Conservation (phyloP, 2,888 invertebrate species). For the Hemistola chrysoprasaria region DNA sequence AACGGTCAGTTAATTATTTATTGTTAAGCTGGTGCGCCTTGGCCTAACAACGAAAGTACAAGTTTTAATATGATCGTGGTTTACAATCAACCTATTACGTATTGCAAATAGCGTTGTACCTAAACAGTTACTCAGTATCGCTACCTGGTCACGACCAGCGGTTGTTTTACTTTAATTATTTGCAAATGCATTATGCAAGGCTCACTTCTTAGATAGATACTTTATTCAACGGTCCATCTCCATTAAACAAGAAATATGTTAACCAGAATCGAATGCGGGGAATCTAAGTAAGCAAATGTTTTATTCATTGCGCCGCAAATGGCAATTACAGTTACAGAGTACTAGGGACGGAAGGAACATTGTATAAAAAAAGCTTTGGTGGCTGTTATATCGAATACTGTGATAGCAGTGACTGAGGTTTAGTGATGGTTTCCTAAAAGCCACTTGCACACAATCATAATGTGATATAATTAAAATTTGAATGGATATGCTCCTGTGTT, state of each 20-base stretch:
- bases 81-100: too few species aligned
- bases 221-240: constrained; percentile 53
- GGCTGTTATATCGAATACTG: constrained; percentile 17
- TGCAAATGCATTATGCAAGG: constrained; percentile 25
- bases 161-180: constrained; percentile 4
- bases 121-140: neutral
- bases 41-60: too few species aligned
- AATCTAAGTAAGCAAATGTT: constrained; percentile 67
- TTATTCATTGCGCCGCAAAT: constrained; percentile 66
- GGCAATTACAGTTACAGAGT: constrained; percentile 64
- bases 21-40: too few species aligned
- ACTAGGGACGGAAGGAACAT: constrained; percentile 35
- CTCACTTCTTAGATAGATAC: constrained; percentile 26
- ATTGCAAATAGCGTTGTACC: too few species aligned
- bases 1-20: too few species aligned
- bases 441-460: too few species aligned
- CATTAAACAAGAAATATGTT: constrained; percentile 57
- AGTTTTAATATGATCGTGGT: too few species aligned
- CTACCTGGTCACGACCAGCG: constrained; percentile 7
- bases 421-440: too few species aligned
- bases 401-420: constrained; percentile 10
- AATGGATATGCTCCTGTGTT: too few species aligned
- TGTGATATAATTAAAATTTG: too few species aligned
- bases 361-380: constrained; percentile 38
- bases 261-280: constrained; percentile 60